phyloP scores from a whole-genome alignment of 2,113 vertebrate genomes.

The Hyla sarda region DNA sequence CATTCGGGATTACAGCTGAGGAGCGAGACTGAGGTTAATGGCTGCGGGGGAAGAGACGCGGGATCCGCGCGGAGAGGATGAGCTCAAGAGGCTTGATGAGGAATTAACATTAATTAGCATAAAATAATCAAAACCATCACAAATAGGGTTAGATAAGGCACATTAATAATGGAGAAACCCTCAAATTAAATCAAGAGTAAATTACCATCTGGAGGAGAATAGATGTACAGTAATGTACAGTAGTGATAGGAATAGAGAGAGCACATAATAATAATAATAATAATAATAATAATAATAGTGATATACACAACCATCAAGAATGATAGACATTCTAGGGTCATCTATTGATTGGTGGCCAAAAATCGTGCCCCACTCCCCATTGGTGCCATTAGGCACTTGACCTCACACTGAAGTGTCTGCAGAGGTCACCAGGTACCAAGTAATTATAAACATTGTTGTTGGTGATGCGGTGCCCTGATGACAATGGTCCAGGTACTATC shows the following conservation, averaged over 20 bases:
- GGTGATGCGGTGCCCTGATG: too few species aligned
- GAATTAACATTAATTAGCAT: conserved; percentile 53
- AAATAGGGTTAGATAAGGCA: background rate
- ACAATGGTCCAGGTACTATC: too few species aligned
- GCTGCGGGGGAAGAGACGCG: conserved; percentile 36
- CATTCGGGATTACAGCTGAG: conserved; percentile 46
- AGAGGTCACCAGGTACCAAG: too few species aligned
- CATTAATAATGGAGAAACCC: conserved; percentile 13
- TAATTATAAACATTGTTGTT: too few species aligned
- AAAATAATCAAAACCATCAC: conserved; percentile 50
- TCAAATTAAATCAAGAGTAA: conserved; percentile 4
- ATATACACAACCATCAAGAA: background rate
- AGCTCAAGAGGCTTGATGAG: conserved; percentile 45
- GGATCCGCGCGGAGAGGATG: background rate
- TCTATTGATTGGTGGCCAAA: too few species aligned
- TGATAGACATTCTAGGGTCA: too few species aligned
- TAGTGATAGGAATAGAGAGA: background rate
- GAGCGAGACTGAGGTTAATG: conserved; percentile 48
- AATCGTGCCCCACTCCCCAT: too few species aligned
- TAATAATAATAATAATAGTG: background rate
- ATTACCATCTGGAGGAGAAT: background rate
- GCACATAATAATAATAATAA: background rate
- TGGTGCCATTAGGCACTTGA: too few species aligned
- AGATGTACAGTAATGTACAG: background rate
- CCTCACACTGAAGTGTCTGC: too few species aligned